Percentiles rank a stretch among this genome's conserved stretches.
phyloP scores from a whole-genome alignment of 2,888 invertebrate species.

The Conchocele bisecta region DNA sequence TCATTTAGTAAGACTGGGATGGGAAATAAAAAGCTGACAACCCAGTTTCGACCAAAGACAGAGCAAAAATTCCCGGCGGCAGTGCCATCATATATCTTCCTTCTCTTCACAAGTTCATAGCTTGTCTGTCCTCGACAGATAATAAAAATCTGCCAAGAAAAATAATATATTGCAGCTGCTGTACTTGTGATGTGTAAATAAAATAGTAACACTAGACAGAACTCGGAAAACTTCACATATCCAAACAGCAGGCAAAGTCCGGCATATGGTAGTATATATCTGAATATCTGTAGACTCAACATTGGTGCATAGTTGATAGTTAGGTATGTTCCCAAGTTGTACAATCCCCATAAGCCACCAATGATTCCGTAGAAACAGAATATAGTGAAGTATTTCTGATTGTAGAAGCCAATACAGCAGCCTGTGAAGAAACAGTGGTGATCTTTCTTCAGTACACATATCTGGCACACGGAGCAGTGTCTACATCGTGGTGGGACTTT shows the following conservation, averaged over 20 bases:
- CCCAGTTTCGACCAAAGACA: slow-evolving; percentile 78
- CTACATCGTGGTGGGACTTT: slow-evolving; percentile 77
- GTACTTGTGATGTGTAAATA: slow-evolving; percentile 64
- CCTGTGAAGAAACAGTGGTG: slow-evolving; percentile 83
- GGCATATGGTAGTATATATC: slow-evolving; percentile 70
- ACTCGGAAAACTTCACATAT: slow-evolving; percentile 39
- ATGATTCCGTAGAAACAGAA: slow-evolving; percentile 77
- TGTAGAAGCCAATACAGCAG: slow-evolving; percentile 83
- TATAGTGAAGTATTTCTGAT: slow-evolving; percentile 83
- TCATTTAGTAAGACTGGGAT: slow-evolving; percentile 64
- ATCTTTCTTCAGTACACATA: slow-evolving; percentile 82
- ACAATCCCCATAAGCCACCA: slow-evolving; percentile 60
- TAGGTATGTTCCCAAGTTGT: slow-evolving; percentile 63
- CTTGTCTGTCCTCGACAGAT: slow-evolving; percentile 73
- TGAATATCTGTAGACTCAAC: slow-evolving; percentile 59
- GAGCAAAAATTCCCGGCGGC: slow-evolving; percentile 64
- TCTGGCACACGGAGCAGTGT: slow-evolving; percentile 82
- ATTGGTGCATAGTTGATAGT: slow-evolving; percentile 62
- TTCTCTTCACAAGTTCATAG: slow-evolving; percentile 73
- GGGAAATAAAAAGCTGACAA: slow-evolving; percentile 75
- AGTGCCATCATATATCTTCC: slow-evolving; percentile 60
- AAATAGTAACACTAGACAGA: slow-evolving; percentile 60
- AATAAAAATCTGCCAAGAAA: slow-evolving; percentile 70
- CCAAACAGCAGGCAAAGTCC: slow-evolving; percentile 62
- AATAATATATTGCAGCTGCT: slow-evolving; percentile 64